Conservation (phyloP, 2,888 invertebrate species). For the Epirrhoe tristata region DNA sequence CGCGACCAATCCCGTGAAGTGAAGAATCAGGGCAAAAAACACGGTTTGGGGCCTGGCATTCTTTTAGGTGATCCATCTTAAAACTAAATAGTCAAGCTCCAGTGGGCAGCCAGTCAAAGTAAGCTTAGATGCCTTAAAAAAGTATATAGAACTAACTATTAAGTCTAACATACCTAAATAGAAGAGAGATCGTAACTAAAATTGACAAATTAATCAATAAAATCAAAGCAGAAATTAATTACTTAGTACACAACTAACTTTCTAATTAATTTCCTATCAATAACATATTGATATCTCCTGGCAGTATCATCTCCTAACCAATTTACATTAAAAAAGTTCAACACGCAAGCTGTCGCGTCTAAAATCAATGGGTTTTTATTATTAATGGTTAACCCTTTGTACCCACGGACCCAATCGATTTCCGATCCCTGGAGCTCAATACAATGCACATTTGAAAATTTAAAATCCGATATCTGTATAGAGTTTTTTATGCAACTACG, state of each 20-base stretch:
- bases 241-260: constrained; percentile 9
- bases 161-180: too few species aligned
- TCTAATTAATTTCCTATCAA: constrained; percentile 6
- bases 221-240: too few species aligned
- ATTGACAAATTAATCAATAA: too few species aligned
- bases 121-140: too few species aligned
- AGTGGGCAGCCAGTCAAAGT: too few species aligned
- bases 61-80: too few species aligned
- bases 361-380: constrained; percentile 77
- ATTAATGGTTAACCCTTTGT: constrained; percentile 83
- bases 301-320: constrained; percentile 46
- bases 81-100: too few species aligned
- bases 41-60: too few species aligned
- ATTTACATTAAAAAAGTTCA: constrained; percentile 53
- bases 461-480: constrained; percentile 85
- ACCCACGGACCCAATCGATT: constrained; percentile 81
- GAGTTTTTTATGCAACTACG: constrained; percentile 77
- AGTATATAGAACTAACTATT: too few species aligned
- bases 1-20: too few species aligned
- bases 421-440: constrained; percentile 77
- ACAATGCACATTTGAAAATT: constrained; percentile 86
- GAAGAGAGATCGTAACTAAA: too few species aligned
- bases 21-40: too few species aligned
- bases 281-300: constrained; percentile 33
- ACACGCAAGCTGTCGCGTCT: constrained; percentile 75